These are phyloP conservation scores for Euborellia annulipes DNA, from an alignment of 1,140 invertebrate species.

Conservation along the genomic window DNA sequence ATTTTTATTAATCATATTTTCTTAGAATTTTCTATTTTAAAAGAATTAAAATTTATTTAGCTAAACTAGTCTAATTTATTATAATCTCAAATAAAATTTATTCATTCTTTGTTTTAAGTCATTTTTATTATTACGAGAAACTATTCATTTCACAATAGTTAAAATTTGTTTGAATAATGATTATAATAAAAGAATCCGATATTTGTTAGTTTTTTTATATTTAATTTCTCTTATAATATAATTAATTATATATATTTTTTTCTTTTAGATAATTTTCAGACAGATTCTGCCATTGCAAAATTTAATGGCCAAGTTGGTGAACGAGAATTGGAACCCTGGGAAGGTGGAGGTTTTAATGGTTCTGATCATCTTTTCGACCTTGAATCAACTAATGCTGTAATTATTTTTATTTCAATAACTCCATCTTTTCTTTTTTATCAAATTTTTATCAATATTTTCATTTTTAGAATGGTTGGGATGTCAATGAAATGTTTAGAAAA, in stretches of 20 bases:
- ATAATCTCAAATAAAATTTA: neutral
- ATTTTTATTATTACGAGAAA: neutral
- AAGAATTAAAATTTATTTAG: neutral
- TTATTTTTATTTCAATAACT: constrained; percentile 12
- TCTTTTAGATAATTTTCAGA: constrained; percentile 51
- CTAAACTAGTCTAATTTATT: neutral
- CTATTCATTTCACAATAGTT: neutral
- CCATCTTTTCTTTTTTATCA: constrained; percentile 3
- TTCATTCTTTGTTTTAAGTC: neutral
- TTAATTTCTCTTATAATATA: no score
- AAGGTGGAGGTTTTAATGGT: constrained; percentile 45
- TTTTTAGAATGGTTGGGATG: constrained; percentile 79
- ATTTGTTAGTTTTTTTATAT: no score
- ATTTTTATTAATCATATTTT: neutral
- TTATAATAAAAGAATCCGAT: no score
- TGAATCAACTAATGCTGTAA: constrained; percentile 39
- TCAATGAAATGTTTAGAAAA: constrained; percentile 84
- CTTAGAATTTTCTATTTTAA: neutral
- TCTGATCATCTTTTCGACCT: constrained; percentile 40
- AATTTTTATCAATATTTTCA: constrained; percentile 2
- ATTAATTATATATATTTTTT: constrained; percentile 3
- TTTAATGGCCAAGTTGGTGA: constrained; percentile 47
- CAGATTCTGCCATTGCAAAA: constrained; percentile 55
- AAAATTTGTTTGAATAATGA: no score
- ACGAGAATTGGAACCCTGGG: constrained; percentile 80